Base-by-base conservation (phyloP, 2,113 vertebrate genomes). In the Anoura caudifer region DNA sequence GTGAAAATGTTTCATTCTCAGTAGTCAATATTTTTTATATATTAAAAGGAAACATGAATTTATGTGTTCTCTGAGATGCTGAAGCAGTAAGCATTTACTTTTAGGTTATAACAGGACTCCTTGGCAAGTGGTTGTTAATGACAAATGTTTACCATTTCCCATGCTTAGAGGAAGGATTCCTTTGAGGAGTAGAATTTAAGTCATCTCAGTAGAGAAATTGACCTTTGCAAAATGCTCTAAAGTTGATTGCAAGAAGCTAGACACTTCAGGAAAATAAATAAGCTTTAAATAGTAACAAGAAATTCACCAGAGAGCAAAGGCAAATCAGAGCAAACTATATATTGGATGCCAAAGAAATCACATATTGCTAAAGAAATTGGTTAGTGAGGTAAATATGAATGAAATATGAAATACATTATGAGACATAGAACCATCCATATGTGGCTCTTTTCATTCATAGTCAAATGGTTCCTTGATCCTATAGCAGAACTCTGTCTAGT, bases 161-260 rank as follows among this genome's bases (percentile, higher is more conserved):
- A 80, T 61, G 31, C 43, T 86, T 15, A 87, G 33, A 91, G 50
- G 31, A 79, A 90, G 43, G 15, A 24, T 72, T 94, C 28, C 33
- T 93, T 59, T 59, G 45, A 86, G 31, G 43, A 94, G 19, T 28
- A 76, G 59, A 91, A 72, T 86, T 91, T 91, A 83, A 43, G 38
- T 69, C 63, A 45, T 95, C 63, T 94, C 47, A 85, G 56, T 59
- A 79, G 16, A 83, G 15, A 88, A 28, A 28, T 3, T 94, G 96
- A 95, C 91, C 82, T 96, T 96, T 95, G 73, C 26, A 94, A 96
- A 95, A 79, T 79, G 38, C 69, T 88, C 73, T 54, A n/a, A 69
- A 82, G 61, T 89, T 79, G 45, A 91, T 75, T 95, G 22, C 47
- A 87, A 83, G 73, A 94, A 86, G 16, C 56, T 26, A 87, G 79